Percentiles rank a stretch among this genome's conserved stretches.
phyloP scores from a whole-genome alignment of 2,797 vertebrate species.

The Taeniopygia guttata region DNA sequence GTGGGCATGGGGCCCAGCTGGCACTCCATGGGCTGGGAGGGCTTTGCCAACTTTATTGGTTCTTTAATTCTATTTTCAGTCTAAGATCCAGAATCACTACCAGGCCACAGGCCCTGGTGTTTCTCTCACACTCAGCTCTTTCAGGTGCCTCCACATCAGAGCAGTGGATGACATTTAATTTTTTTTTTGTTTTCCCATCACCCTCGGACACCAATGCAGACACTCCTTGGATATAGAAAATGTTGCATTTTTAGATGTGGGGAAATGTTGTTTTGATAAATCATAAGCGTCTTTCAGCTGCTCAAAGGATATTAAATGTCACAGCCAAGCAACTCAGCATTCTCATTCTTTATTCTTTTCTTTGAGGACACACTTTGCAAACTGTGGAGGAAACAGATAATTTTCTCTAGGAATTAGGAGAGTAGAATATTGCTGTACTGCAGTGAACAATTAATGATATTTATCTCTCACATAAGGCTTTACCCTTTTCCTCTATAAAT shows the following conservation, averaged over 20 bases:
- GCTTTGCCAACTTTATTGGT: too few species aligned
- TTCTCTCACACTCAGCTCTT: neutral
- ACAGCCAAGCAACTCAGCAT: neutral
- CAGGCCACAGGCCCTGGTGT: neutral
- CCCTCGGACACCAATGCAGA: neutral
- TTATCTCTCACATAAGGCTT: constrained; percentile 24
- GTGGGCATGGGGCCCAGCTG: fast-evolving
- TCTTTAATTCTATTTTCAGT: neutral
- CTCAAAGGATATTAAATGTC: constrained; percentile 29
- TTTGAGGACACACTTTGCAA: neutral
- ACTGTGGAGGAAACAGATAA: neutral
- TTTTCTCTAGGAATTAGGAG: neutral
- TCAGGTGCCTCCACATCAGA: neutral
- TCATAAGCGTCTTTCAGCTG: neutral
- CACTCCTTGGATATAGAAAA: neutral
- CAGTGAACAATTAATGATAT: constrained; percentile 12
- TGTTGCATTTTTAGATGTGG: neutral
- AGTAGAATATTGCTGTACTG: neutral
- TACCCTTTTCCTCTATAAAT: neutral
- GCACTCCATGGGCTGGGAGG: fast-evolving
- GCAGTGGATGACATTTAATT: neutral
- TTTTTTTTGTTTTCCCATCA: neutral
- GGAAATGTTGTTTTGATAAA: neutral
- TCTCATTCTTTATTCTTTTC: neutral
- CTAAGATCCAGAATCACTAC: neutral